Base-by-base conservation (phyloP, 2,113 vertebrate species). In the Poeciliopsis retropinna region DNA sequence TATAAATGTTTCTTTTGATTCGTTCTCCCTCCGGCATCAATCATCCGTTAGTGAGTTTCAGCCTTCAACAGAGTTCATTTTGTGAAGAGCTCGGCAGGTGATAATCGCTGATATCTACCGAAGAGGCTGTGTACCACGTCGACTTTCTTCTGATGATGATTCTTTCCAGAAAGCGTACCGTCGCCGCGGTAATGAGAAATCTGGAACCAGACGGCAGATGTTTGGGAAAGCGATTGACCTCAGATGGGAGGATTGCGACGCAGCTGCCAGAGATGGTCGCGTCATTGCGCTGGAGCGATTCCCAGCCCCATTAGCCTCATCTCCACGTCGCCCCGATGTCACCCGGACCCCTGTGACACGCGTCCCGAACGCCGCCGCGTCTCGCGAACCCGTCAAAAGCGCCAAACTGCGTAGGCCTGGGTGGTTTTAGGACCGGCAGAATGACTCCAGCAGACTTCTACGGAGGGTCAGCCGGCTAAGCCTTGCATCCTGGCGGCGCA, bases 201-300 rank as follows among this genome's bases (percentile, higher is more conserved):
- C 76, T 79, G 83, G 80, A 88, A 67, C 83, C 85, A 80, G 83
- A 44, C 74, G 29, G 80, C 87, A 90, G 87, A 88, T 85, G 87
- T 92, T 92, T 85, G 73, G 71, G 80, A 78, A 85, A 88, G 85
- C 64, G 69, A 83, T 86, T 83, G 92, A 89, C 80, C 81, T 91
- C 88, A 90, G 79, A 84, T 77, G 80, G 71, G 71, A 80, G 72
- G 85, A 85, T 72, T 61, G 87, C 5, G 62, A 64, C 17, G 32
- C 67, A 17, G 51, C 28, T 81, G 88, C 88, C 89, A 89, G 88
- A 70, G 85, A 84, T 70, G 67, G 75, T 87, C 87, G 70, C 84
- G 82, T 90, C 85, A 89, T 87, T 37, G 29, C 74, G 11, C 66
- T 72, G 72, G 74, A 82, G 77, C n/a, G 19, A 31, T 74, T 85